phyloP scores from a whole-genome alignment of 2,888 invertebrate genomes.

The Nezara viridula region DNA sequence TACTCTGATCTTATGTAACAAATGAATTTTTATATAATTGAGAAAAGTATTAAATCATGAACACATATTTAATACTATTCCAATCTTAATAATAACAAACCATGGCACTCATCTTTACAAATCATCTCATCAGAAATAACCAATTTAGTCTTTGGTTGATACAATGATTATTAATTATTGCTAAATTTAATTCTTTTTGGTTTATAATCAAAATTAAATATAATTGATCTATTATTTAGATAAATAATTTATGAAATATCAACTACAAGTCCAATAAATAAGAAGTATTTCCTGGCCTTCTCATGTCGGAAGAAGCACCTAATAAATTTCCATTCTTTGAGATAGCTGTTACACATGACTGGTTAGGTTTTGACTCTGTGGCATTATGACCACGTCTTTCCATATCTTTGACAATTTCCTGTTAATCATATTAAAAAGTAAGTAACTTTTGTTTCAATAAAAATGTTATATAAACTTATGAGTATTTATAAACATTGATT shows the following conservation, averaged over 20 bases:
- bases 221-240: constrained; percentile 9
- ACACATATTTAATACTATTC: not conserved
- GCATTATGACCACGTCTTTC: constrained; percentile 72
- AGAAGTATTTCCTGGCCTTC: constrained; percentile 65
- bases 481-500: no score
- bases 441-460: not conserved
- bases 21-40: not conserved
- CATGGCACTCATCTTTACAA: not conserved
- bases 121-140: not conserved
- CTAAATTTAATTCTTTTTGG: not conserved
- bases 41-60: not conserved
- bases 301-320: constrained; percentile 64
- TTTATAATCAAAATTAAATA: not conserved
- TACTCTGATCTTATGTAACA: not conserved
- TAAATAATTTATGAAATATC: constrained; percentile 3
- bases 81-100: not conserved
- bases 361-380: constrained; percentile 65
- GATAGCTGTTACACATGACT: constrained; percentile 66
- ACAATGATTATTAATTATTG: not conserved
- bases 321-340: constrained; percentile 63
- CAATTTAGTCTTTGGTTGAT: constrained; percentile 7
- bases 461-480: not conserved
- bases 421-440: constrained; percentile 65
- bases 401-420: constrained; percentile 71
- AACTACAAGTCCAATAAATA: constrained; percentile 56